A percentile compares a stretch with the other conserved stretches of the same genome.
Conservation (phyloP, 53 echinoderm and acorn worm genomes). For the Henricia sp. region DNA sequence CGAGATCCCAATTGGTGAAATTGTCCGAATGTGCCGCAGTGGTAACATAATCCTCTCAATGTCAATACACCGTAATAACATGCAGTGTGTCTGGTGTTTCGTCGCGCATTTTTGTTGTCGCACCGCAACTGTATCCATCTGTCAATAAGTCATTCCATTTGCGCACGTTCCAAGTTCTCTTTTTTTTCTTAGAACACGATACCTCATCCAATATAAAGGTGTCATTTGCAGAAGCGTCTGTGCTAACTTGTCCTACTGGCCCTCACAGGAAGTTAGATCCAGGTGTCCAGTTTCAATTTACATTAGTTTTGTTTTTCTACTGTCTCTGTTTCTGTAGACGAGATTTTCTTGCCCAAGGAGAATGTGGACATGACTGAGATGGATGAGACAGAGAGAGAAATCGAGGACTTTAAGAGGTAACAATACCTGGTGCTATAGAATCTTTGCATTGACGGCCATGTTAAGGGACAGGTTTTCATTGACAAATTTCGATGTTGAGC, state of each 20-base stretch:
- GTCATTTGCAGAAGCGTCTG: neutral
- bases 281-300: constrained; percentile 16
- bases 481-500: no score
- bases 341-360: constrained; percentile 97
- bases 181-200: neutral
- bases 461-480: no score
- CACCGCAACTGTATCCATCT: neutral
- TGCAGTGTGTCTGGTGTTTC: neutral
- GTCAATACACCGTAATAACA: neutral
- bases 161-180: neutral
- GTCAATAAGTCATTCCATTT: constrained; percentile 12
- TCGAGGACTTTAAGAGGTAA: constrained; percentile 97
- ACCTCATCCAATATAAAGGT: no score
- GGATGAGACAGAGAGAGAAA: constrained; percentile 96
- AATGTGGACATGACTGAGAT: constrained; percentile 94
- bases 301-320: no score
- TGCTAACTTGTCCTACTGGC: neutral
- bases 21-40: neutral
- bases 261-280: neutral
- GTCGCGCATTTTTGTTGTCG: neutral
- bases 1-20: neutral
- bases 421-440: no score
- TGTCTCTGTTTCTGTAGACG: constrained; percentile 72
- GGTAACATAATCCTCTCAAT: neutral
- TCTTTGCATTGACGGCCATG: no score